phyloP scores from a whole-genome alignment of 1,140 invertebrate species.

The Eupristina koningsbergeri region DNA sequence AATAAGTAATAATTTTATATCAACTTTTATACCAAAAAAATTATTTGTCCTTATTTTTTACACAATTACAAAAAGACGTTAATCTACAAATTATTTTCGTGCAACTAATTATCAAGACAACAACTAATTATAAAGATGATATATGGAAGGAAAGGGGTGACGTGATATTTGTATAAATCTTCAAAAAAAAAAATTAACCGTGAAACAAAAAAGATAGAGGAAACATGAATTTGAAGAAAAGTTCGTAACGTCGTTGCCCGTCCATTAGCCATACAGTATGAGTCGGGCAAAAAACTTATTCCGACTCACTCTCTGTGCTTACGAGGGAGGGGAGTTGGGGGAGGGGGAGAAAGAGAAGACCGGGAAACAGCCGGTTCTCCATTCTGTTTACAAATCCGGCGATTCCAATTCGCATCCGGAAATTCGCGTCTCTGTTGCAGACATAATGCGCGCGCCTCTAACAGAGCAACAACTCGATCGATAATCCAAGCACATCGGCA shows the following conservation, averaged over 20 bases:
- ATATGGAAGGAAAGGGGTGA: too few relatives aligned
- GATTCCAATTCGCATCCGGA: neutral
- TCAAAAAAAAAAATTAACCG: neutral
- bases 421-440: neutral
- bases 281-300: neutral
- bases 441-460: neutral
- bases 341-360: too few relatives aligned
- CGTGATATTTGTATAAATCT: neutral
- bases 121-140: too few relatives aligned
- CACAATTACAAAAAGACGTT: neutral
- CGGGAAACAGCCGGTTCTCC: neutral
- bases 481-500: neutral
- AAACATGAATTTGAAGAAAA: neutral
- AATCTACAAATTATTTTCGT: neutral
- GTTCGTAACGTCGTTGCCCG: neutral
- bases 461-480: neutral
- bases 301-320: too few relatives aligned
- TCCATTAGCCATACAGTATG: neutral
- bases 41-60: too few relatives aligned
- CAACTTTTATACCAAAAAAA: neutral
- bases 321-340: too few relatives aligned
- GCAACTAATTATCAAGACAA: too few relatives aligned
- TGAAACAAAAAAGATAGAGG: neutral
- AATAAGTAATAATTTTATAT: neutral
- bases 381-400: neutral